phyloP scores from a whole-genome alignment of 2,113 vertebrate genomes.

The Sylvietta virens region DNA sequence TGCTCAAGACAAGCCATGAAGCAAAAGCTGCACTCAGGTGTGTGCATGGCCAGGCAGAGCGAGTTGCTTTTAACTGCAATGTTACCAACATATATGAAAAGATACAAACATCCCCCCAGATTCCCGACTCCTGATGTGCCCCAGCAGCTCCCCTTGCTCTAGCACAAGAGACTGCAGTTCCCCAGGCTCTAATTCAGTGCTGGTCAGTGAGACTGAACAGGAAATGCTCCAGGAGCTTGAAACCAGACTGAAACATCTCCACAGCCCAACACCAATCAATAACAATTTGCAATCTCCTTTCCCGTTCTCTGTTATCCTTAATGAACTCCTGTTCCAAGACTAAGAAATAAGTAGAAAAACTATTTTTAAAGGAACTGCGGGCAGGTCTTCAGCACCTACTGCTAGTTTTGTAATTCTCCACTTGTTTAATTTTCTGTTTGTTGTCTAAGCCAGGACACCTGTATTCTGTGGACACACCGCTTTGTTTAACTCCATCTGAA shows the following conservation, averaged over 20 bases:
- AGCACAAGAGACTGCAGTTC: neutral
- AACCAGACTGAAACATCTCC: neutral
- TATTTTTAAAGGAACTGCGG: neutral
- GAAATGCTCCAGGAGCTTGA: neutral
- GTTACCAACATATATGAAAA: neutral
- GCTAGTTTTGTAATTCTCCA: neutral
- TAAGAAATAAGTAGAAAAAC: neutral
- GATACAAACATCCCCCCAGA: fast-evolving
- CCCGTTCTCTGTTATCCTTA: neutral
- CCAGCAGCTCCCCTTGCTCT: neutral
- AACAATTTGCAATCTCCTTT: neutral
- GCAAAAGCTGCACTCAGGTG: neutral
- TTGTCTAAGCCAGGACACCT: neutral
- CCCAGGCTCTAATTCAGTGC: neutral
- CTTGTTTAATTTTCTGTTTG: neutral
- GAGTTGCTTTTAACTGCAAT: neutral
- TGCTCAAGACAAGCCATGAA: neutral
- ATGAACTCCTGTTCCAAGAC: neutral
- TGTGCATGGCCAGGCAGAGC: fast-evolving
- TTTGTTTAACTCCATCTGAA: neutral
- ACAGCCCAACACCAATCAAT: neutral
- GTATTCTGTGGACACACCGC: neutral
- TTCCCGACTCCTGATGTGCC: neutral
- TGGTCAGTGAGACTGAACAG: neutral
- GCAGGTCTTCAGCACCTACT: neutral